A percentile compares a stretch with the other conserved stretches of the same genome.
Evolutionary conservation across 2,113 vertebrate species (phyloP).

Genomic region (human): GRCh38 chr6:9087001-9087500

Average conservation of each 20-base stretch:
- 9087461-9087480: constrained; percentile 7
- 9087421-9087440: constrained; percentile 20
- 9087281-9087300: neutral
- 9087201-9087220: neutral
- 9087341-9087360: neutral
- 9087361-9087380: neutral
- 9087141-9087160: neutral
- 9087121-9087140: neutral
- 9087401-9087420: neutral
- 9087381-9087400: constrained; percentile 48
- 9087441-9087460: constrained; percentile 26
- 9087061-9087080: constrained; percentile 38
- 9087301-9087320: neutral
- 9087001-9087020: neutral
- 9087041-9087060: neutral
- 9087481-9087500: constrained; percentile 61
- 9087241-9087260: neutral
- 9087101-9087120: constrained; percentile 51
- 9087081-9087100: constrained; percentile 6
- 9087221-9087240: neutral
- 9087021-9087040: constrained; percentile 36
- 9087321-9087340: neutral
- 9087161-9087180: neutral
- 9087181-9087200: neutral
- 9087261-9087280: neutral